Percentiles rank a stretch among this genome's conserved stretches.
These are phyloP conservation scores for Xerus rutilus DNA, from an alignment of 2,797 vertebrate species.

Conservation along the genomic window DNA sequence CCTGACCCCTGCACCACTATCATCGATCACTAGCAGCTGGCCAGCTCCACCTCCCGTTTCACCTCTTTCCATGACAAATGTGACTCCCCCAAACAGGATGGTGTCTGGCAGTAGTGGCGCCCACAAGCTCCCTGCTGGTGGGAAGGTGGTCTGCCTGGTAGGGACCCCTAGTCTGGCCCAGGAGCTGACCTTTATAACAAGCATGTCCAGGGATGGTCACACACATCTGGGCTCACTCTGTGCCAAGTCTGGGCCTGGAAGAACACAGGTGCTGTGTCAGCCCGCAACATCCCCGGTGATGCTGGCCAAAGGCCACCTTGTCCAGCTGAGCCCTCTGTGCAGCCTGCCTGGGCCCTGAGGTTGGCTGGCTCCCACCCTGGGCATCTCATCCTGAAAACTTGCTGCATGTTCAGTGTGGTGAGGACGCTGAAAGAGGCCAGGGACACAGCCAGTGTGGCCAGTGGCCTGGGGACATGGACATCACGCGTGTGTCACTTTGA, in stretches of 20 bases:
- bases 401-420: too few species aligned
- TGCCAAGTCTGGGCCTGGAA: background rate
- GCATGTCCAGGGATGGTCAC: background rate
- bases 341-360: rapidly evolving
- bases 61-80: background rate
- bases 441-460: background rate
- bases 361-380: background rate
- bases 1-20: rapidly evolving
- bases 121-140: too few species aligned
- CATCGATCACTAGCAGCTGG: too few species aligned
- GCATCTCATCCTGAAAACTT: background rate
- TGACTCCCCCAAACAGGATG: background rate
- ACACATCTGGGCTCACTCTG: rapidly evolving
- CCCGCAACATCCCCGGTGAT: background rate
- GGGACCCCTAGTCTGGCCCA: background rate
- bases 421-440: background rate
- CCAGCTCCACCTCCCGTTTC: background rate
- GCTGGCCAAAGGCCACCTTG: rapidly evolving
- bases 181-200: background rate
- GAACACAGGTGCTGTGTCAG: background rate
- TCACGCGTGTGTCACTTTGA: background rate
- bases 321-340: too few species aligned
- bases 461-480: background rate
- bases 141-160: too few species aligned
- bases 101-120: background rate